Evolutionary conservation across 1,140 invertebrate genomes (phyloP).

Genomic region (Drosophila kepulauana): DNA sequence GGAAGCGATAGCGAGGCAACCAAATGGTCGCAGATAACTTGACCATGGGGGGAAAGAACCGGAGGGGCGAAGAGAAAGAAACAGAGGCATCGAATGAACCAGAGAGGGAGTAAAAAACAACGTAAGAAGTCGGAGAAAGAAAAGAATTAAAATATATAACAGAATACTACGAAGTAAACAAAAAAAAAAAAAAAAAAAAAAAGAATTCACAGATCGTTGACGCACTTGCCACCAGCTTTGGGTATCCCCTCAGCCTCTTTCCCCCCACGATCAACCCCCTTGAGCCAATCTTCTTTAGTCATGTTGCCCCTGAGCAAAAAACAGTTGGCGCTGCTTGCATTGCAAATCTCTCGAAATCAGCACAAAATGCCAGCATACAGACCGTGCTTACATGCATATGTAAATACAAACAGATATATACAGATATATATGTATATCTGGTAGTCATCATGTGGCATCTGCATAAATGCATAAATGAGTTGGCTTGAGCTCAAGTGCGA

Average conservation of each 20-base stretch:
- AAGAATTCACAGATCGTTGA: slow-evolving; percentile 25
- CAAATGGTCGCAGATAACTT: slow-evolving; percentile 46
- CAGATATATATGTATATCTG: not conserved
- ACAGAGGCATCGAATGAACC: not conserved
- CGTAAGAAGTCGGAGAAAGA: not conserved
- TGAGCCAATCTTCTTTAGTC: not conserved
- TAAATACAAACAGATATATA: not conserved
- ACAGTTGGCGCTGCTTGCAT: slow-evolving; percentile 40
- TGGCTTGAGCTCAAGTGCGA: slow-evolving; percentile 18
- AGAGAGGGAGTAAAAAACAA: slow-evolving; percentile 35
- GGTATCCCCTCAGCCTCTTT: not conserved
- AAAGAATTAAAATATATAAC: not conserved
- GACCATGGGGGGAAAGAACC: slow-evolving; percentile 26
- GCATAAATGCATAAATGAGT: slow-evolving; percentile 10
- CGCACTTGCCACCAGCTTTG: slow-evolving; percentile 23
- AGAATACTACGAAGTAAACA: no score
- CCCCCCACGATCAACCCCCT: not conserved
- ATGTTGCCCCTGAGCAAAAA: slow-evolving; percentile 49
- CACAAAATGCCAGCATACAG: slow-evolving; percentile 22
- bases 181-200: slow-evolving; percentile 1
- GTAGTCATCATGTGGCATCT: not conserved
- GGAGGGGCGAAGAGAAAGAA: slow-evolving; percentile 16
- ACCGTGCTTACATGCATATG: not conserved
- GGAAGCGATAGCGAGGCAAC: slow-evolving; percentile 49
- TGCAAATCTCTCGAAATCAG: slow-evolving; percentile 42